Evolutionary conservation across 1,140 invertebrate genomes (phyloP), one percentile per base, ranked within the genome.

Genomic region (Drosophila subobscura): DNA sequence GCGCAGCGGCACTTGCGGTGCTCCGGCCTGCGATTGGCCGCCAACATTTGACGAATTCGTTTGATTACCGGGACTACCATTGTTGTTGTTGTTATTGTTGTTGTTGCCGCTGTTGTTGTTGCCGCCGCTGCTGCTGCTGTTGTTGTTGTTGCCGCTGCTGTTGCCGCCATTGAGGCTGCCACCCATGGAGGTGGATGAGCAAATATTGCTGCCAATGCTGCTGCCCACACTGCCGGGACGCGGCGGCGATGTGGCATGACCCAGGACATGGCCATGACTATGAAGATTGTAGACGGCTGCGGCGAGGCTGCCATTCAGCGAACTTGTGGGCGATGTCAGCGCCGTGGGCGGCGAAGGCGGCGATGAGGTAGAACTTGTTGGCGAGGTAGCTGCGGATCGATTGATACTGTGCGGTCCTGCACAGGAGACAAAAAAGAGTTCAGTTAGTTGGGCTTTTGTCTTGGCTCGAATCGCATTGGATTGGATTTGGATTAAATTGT

Each of bases 1-100:
- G 89, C 95, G 95, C 92, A 94, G 92, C 57, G 93, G 93, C 61
- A 89, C 45, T 40, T 89, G 84, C 2, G 85, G 89, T 5, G 79
- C 22, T 47, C 73, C 29, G 52, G 74, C 12, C 25, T 78, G 27
- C 23, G 55, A 7, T 7, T 57, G 57, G 20, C 49, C 16, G 8
- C 42, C 37, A 16, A 12, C 52, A 47, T 33, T 23, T 7, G 41
- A 12, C 8, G 44, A 16, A 42, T 33, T 65, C 14, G 46, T 20
- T 20, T 55, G 53, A 29, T 41, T 77, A 40, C 55, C 60, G 1
- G 54, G 57, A 52, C 54, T 78, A 8, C n/a, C 33, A 20, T 37
- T 51, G 29, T 45, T 72, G 5, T 40, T 46, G 7, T 54, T 76
- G 10, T 45, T 59, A 6, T 65, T 72, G 20, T 29, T 55, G 8